These are phyloP conservation scores for Phalanger gymnotis DNA, from an alignment of 2,797 vertebrate species.

Conservation along the genomic window DNA sequence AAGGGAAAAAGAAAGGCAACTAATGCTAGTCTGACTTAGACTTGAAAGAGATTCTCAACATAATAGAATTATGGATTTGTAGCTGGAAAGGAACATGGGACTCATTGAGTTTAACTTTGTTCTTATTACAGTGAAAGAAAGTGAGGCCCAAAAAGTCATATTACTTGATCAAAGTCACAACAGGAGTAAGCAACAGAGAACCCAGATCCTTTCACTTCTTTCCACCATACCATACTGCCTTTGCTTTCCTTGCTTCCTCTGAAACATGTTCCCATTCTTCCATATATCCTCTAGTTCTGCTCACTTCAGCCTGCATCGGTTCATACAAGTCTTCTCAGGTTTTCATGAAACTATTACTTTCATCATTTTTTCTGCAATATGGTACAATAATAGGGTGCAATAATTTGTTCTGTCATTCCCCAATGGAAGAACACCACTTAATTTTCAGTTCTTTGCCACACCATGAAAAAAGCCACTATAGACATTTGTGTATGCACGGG, in stretches of 20 bases:
- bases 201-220: not conserved
- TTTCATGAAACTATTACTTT: not conserved
- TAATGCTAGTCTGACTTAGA: not conserved
- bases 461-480: no score
- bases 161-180: not conserved
- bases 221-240: not conserved
- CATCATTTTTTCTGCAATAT: not conserved
- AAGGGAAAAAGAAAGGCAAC: not conserved
- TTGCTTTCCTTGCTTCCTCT: not conserved
- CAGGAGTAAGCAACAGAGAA: not conserved
- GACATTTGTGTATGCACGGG: no score
- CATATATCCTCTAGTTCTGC: not conserved
- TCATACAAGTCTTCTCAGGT: no score
- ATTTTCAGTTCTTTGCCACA: no score
- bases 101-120: not conserved
- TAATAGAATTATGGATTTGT: not conserved
- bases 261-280: not conserved
- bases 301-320: not conserved
- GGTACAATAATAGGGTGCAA: no score
- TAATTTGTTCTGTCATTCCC: no score
- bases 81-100: not conserved
- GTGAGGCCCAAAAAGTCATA: not conserved
- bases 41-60: not conserved
- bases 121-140: not conserved
- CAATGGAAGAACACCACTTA: no score